A percentile compares a stretch with the other conserved stretches of the same genome.
These are phyloP conservation scores for Trichonephila clavata DNA, from an alignment of 1,140 invertebrate genomes.

Conservation along the genomic window DNA sequence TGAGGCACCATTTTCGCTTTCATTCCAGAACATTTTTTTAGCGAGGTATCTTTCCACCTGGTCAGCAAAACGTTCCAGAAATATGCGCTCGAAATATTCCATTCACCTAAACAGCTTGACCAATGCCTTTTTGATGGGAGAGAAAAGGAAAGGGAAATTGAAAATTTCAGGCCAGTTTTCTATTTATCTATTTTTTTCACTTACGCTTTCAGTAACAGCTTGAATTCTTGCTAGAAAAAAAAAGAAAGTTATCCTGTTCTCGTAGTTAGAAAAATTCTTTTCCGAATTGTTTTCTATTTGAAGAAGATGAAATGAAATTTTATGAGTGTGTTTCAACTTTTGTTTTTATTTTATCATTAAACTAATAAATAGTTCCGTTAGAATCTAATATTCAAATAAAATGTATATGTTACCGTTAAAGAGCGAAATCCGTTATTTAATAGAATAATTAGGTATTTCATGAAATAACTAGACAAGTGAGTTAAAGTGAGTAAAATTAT, in stretches of 20 bases:
- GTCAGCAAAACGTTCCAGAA: slow-evolving; percentile 50
- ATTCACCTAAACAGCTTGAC: slow-evolving; percentile 55
- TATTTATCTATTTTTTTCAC: neutral
- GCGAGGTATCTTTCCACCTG: slow-evolving; percentile 53
- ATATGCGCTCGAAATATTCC: slow-evolving; percentile 59
- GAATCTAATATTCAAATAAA: no score
- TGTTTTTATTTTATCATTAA: no score
- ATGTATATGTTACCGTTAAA: no score
- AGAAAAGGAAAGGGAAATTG: slow-evolving; percentile 34
- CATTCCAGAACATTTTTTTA: neutral
- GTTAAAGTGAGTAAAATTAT: no score
- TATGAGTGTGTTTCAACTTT: no score
- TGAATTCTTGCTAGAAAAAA: neutral
- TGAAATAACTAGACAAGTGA: no score
- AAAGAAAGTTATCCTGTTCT: neutral
- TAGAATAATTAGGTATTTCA: no score
- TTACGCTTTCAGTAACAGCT: slow-evolving; percentile 34
- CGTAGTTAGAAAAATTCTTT: neutral
- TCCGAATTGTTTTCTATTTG: neutral
- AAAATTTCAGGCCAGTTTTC: slow-evolving; percentile 37
- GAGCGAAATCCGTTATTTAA: no score
- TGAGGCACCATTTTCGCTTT: neutral
- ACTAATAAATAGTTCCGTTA: no score
- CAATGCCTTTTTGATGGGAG: slow-evolving; percentile 55
- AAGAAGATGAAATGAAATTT: neutral